These are phyloP conservation scores for Branchinecta lynchi DNA, from an alignment of 1,140 invertebrate genomes.

Conservation along the genomic window DNA sequence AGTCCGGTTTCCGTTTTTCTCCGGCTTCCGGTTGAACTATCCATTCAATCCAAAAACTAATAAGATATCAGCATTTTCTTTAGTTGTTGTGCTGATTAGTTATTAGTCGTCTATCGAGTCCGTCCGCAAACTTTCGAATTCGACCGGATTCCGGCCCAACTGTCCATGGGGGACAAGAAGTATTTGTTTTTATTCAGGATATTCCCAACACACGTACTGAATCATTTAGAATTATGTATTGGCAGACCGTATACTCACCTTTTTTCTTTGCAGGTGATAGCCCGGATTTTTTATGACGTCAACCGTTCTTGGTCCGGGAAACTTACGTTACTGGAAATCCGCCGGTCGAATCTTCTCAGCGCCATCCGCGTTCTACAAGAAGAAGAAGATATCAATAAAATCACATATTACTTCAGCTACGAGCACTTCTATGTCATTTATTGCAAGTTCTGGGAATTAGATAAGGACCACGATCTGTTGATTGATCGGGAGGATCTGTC, in stretches of 20 bases:
- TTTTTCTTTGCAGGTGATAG: slow-evolving; percentile 74
- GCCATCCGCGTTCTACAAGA: slow-evolving; percentile 54
- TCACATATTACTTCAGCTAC: slow-evolving; percentile 96
- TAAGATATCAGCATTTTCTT: too few relatives aligned
- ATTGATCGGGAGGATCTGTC: slow-evolving; percentile 85
- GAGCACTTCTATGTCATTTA: slow-evolving; percentile 99
- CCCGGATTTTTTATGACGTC: slow-evolving; percentile 94
- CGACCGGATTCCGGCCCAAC: too few relatives aligned
- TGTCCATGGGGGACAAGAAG: too few relatives aligned
- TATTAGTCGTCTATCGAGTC: too few relatives aligned
- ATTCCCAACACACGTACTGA: too few relatives aligned
- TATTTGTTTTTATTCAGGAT: too few relatives aligned
- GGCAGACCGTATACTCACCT: slow-evolving; percentile 14
- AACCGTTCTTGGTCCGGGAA: slow-evolving; percentile 93
- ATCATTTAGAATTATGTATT: neutral
- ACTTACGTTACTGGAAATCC: slow-evolving; percentile 73
- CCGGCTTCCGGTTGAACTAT: too few relatives aligned
- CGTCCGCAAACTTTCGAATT: too few relatives aligned
- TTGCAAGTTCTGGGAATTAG: slow-evolving; percentile 99
- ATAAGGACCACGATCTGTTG: slow-evolving; percentile 92
- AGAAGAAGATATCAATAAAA: slow-evolving; percentile 55
- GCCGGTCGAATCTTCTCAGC: slow-evolving; percentile 71
- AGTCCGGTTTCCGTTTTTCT: too few relatives aligned
- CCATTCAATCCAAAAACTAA: too few relatives aligned
- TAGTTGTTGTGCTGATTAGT: too few relatives aligned